Base-by-base conservation (phyloP, 2,888 invertebrate species). In the Neelides folsomi region DNA sequence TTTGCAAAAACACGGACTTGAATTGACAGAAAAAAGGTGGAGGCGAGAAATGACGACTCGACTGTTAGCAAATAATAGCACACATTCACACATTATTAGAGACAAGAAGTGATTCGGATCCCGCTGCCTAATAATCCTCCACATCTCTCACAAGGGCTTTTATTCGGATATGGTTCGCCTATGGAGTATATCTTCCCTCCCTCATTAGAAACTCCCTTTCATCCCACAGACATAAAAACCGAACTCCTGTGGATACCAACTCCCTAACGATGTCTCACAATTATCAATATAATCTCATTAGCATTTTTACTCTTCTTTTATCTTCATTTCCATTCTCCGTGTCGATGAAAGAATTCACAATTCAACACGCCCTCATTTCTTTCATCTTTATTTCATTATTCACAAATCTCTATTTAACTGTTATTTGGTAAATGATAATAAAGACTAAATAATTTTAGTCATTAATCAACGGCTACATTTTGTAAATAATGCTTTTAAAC, bases 1-100 rank as follows among this genome's bases (percentile, higher is more conserved):
- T 60, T 54, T 57, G 57, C 58, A 56, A 60, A 62, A 62, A 59
- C 62, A 62, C 62, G 62, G 53, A 53, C 6, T 53, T 50, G 47
- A 51, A 51, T 51, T 60, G 57, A 56, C 57, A 54, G 42, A 37
- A 43, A 47, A 43, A 38, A 43, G 52, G 47, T 52, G 48, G 42
- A 48, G 7, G 43, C 47, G 48, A 48, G 52, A 47, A 42, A 42
- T 42, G 43, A 44, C 34, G 50, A 38, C 44, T 52, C 50, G 27
- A 53, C 51, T 57, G 55, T 55, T 55, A 57, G 55, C 57, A 57
- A 57, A 57, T 54, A 54, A 52, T 47, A 47, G 54, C 47, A 45
- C 47, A 51, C 37, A 45, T 48, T 52, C 52, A 53, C 49, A 39
- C 35, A 45, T 46, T 27, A 39, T 34, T 46, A 44, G 46, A 53